Evolutionary conservation across 2,113 vertebrate genomes (phyloP).

Genomic region (Peromyscus polionotus): DNA sequence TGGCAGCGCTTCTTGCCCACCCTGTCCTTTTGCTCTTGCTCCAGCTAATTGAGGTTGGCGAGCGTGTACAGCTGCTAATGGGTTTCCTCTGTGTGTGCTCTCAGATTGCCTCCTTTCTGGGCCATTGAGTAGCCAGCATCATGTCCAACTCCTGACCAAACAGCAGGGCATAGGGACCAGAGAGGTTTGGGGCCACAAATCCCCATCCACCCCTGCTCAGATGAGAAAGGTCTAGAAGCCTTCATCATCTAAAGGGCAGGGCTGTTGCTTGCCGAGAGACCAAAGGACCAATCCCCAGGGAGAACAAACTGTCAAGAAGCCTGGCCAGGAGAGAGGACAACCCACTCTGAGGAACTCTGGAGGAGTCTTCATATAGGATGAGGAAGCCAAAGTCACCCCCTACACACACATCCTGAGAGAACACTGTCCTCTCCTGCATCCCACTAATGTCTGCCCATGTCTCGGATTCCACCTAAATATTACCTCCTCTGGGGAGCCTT

Average conservation of each 20-base stretch:
- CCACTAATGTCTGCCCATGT: background rate
- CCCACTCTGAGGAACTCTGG: background rate
- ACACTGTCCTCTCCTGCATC: background rate
- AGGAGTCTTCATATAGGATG: background rate
- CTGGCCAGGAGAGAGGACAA: background rate
- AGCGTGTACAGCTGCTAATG: constrained; percentile 74
- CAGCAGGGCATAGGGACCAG: constrained; percentile 72
- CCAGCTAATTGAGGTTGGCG: constrained; percentile 84
- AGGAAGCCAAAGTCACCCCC: background rate
- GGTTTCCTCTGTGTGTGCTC: constrained; percentile 75
- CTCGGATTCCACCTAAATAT: background rate
- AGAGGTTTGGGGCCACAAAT: background rate
- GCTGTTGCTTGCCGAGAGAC: background rate
- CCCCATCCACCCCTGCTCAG: background rate
- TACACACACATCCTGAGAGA: background rate
- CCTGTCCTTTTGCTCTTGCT: constrained; percentile 84
- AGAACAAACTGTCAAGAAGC: background rate
- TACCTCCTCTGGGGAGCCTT: constrained; percentile 22
- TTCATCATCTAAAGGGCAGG: background rate
- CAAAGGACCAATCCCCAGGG: background rate
- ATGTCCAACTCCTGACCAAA: constrained; percentile 74
- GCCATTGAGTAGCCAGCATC: constrained; percentile 40
- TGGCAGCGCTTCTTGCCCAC: constrained; percentile 75
- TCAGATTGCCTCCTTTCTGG: constrained; percentile 80
- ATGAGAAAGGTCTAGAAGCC: background rate